phyloP scores from a whole-genome alignment of 2,888 invertebrate genomes.

The Epiblema foenella region DNA sequence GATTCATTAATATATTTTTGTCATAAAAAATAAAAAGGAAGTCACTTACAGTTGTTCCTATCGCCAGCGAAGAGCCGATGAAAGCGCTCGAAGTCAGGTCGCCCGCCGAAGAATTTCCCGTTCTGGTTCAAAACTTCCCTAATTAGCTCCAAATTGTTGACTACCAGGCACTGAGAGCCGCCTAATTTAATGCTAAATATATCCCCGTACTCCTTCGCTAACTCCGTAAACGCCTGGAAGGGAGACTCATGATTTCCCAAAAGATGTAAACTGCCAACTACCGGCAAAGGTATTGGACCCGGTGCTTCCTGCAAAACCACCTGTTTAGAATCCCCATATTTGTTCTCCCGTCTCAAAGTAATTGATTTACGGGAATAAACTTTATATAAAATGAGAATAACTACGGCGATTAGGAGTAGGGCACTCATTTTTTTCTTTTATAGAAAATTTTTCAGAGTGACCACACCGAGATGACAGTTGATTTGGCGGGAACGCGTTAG shows the following conservation, averaged over 20 bases:
- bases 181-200: conserved; percentile 89
- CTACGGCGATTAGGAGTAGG: conserved; percentile 62
- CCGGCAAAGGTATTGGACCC: conserved; percentile 87
- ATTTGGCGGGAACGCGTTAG: conserved; percentile 65
- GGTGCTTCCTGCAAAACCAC: conserved; percentile 80
- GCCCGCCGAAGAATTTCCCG: conserved; percentile 92
- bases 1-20: no score
- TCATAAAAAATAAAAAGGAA: conserved; percentile 20
- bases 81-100: conserved; percentile 92
- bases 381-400: conserved; percentile 66
- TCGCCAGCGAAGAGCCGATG: conserved; percentile 93
- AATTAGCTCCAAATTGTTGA: conserved; percentile 89
- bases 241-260: conserved; percentile 87
- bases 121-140: conserved; percentile 91
- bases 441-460: conserved; percentile 67
- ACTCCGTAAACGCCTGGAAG: conserved; percentile 89
- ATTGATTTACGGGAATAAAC: conserved; percentile 61
- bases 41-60: conserved; percentile 93
- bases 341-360: conserved; percentile 56
- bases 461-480: conserved; percentile 65
- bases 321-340: conserved; percentile 57
- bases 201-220: conserved; percentile 89
- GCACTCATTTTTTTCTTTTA: conserved; percentile 75
- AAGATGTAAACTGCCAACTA: conserved; percentile 89
- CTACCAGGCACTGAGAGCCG: conserved; percentile 88